Evolutionary conservation across 2,113 vertebrate genomes (phyloP), one percentile per base, ranked within the genome.

Genomic region (Zosterops japonicus): DNA sequence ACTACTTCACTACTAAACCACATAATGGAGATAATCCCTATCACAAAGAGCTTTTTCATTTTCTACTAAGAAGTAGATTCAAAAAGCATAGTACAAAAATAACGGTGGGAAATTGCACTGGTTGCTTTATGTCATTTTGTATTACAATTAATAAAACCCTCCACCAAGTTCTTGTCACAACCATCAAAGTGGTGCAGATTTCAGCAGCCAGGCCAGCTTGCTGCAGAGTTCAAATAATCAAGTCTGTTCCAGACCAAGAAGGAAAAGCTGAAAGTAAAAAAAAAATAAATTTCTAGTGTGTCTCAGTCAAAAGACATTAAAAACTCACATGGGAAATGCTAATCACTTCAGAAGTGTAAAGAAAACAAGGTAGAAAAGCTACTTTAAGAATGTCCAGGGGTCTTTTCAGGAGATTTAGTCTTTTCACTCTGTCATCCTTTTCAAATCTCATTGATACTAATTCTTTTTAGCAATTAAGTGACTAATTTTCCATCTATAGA

Each of bases 1-100:
- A 96, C 90, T 92, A 83, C 79, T 94, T 96, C 76, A 61, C 52
- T 78, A 24, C 79, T 88, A 95, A 90, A 35, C 29, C 65, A 65
- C 71, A 75, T 68, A 83, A 81, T 71, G 28, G 60, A 81, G 69
- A 83, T 94, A 92, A 87, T 94, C 52, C 56, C 44, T 83, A 36
- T 29, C 68, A 94, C 80, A 93, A 92, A 93, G 69, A 89, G 11
- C 47, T 88, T 90, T 69, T 89, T 71, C 36, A 60, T 81, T 85
- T 93, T 74, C 42, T 47, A 47, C 35, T 46, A 63, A 91, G 63
- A 72, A 83, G 20, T 27, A 83, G 56, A 35, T 53, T 78, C 18
- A 86, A 94, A 80, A 71, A 75, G 53, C 1, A 3, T 23, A 42
- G 46, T 41, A 68, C 41, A 84, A 57, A 94, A 89, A 53, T 81